Conservation (phyloP, 2,113 vertebrate species). For the Leuciscus idus region DNA sequence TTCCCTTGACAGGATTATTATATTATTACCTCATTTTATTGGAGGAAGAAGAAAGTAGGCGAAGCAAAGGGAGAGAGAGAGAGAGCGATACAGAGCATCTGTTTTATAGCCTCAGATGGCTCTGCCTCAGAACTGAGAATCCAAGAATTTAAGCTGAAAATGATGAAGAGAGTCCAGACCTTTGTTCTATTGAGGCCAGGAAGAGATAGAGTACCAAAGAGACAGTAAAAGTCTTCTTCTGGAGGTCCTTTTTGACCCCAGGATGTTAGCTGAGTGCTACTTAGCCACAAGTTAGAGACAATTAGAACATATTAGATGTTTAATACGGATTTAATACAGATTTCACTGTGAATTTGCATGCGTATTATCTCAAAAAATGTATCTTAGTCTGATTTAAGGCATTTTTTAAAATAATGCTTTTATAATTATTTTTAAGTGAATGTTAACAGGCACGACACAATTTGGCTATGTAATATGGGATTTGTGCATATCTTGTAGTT, state of each 20-base stretch:
- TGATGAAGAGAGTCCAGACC: constrained; percentile 10
- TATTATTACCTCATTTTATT: constrained; percentile 23
- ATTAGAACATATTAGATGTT: no score
- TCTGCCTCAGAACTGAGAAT: constrained; percentile 6
- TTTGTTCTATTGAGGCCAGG: not conserved
- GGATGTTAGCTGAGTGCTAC: no score
- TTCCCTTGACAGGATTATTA: constrained; percentile 35
- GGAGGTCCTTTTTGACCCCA: not conserved
- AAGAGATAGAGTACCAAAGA: not conserved
- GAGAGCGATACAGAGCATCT: constrained; percentile 2
- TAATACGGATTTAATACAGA: no score
- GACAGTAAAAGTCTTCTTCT: not conserved
- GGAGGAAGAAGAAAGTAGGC: not conserved
- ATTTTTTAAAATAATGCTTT: no score
- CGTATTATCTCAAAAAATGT: no score
- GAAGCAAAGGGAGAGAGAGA: not conserved
- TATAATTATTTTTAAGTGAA: not conserved
- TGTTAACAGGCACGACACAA: not conserved
- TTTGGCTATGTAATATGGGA: not conserved
- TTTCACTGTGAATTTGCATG: no score
- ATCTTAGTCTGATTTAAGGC: no score
- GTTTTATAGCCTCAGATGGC: not conserved
- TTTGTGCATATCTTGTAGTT: not conserved
- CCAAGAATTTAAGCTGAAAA: constrained; percentile 17
- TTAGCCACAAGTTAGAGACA: no score